Conservation (phyloP, 2,113 vertebrate genomes). For the Puma concolor region DNA sequence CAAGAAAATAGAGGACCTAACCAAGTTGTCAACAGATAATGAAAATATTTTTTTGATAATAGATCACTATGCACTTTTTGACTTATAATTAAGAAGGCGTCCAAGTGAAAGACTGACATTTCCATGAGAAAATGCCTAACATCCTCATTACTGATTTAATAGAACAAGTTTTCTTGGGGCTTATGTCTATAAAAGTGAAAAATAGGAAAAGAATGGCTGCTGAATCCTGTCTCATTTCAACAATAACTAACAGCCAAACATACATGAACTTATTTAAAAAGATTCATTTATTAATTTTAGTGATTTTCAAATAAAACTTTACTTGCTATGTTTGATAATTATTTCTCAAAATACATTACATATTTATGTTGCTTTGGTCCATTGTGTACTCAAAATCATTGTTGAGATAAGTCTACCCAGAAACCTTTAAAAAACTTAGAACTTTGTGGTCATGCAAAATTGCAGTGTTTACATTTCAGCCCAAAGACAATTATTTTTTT, state of each 20-base stretch:
- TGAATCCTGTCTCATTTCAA: neutral
- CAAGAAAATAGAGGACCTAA: neutral
- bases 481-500: neutral
- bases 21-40: slow-evolving; percentile 28
- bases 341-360: neutral
- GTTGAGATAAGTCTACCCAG: neutral
- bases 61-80: neutral
- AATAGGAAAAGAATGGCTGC: neutral
- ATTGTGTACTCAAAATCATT: neutral
- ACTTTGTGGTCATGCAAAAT: neutral
- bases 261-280: neutral
- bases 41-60: neutral
- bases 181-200: slow-evolving; percentile 8
- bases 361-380: neutral
- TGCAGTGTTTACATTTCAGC: neutral
- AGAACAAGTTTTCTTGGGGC: neutral
- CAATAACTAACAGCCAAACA: neutral
- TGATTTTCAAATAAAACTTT: slow-evolving; percentile 13
- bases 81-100: neutral
- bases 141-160: slow-evolving; percentile 5
- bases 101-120: neutral
- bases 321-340: neutral
- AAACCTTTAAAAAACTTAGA: slow-evolving; percentile 36
- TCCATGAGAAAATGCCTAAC: neutral
- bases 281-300: neutral